Evolutionary conservation across 2,797 vertebrate genomes (phyloP).

Genomic region (Tapirus indicus): DNA sequence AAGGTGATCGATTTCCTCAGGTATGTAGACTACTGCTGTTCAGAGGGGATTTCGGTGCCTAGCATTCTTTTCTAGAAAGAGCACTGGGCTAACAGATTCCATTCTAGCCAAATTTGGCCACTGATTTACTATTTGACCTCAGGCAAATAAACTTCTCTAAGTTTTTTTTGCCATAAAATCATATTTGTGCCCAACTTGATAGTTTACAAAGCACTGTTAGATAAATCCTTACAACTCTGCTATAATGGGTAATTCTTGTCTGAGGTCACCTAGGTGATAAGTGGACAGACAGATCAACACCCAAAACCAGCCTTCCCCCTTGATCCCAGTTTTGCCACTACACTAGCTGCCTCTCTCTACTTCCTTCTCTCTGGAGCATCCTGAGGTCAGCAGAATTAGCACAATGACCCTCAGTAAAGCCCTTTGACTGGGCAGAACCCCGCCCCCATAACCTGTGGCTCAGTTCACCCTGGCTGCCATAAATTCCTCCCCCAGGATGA

Average conservation of each 20-base stretch:
- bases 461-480: background rate
- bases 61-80: conserved; percentile 4
- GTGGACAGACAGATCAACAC: background rate
- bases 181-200: background rate
- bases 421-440: background rate
- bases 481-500: background rate
- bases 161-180: background rate
- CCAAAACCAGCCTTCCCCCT: background rate
- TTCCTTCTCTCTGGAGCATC: background rate
- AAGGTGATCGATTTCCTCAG: background rate
- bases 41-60: background rate
- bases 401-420: background rate
- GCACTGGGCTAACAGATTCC: background rate
- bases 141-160: background rate
- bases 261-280: background rate
- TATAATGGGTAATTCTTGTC: background rate
- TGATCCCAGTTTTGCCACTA: background rate
- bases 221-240: background rate
- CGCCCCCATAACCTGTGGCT: background rate
- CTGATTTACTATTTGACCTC: background rate
- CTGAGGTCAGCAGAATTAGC: background rate
- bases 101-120: background rate
- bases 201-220: background rate
- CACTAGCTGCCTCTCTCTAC: background rate
- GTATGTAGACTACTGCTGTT: background rate